phyloP scores from a whole-genome alignment of 1,140 invertebrate genomes.

The Listronotus oregonensis region DNA sequence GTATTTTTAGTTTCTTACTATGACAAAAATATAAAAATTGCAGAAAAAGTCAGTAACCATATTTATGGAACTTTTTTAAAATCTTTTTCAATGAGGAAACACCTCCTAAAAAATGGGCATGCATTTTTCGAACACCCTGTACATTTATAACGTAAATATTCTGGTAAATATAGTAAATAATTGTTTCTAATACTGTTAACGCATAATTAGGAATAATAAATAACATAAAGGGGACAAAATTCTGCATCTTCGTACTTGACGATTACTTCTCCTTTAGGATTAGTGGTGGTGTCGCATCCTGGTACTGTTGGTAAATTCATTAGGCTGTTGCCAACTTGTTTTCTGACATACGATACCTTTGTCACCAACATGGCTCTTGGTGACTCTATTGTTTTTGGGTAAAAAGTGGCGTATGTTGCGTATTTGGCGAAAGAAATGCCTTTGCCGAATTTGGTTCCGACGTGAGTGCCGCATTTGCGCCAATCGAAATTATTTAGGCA shows the following conservation, averaged over 20 bases:
- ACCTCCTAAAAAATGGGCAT: no score
- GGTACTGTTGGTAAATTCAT: neutral
- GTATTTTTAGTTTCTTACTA: no score
- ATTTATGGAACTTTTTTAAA: no score
- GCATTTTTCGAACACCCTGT: no score
- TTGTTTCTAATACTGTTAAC: no score
- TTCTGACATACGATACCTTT: no score
- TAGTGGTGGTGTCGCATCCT: conserved; percentile 4
- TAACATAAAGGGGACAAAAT: neutral
- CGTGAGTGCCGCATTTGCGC: neutral
- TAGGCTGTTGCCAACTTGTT: no score
- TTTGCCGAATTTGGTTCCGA: neutral
- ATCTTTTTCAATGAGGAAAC: no score
- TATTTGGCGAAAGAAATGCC: conserved; percentile 2
- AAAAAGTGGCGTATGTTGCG: neutral
- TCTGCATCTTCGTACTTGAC: conserved; percentile 6
- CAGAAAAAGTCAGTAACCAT: no score
- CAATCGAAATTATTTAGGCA: conserved; percentile 9
- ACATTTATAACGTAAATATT: no score
- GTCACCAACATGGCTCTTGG: neutral
- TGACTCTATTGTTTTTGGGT: neutral
- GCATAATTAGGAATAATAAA: neutral
- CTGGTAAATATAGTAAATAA: no score
- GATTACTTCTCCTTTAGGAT: neutral
- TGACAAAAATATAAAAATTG: no score